Base-by-base conservation (phyloP, 2,888 invertebrate genomes). In the Tetheella fluctuosa region DNA sequence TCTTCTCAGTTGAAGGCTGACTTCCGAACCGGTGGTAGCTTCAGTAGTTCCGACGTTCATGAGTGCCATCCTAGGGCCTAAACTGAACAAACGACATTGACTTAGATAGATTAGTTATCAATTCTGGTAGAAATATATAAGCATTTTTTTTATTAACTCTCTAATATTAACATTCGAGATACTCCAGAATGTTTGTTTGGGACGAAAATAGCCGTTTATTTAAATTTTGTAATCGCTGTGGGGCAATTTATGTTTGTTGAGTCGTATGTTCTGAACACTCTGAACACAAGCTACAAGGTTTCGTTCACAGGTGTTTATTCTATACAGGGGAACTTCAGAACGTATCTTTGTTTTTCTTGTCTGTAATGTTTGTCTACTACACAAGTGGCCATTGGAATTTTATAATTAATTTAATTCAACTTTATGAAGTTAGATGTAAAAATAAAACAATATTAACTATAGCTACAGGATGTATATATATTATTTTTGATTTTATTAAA, bases 321-420 rank as follows among this genome's bases (percentile, higher is more conserved):
- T 20, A 10, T 10, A 48, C 17, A 20, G 48, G 48, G 10, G 23
- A n/a, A 58, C 30, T 34, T 34, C 39, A 7, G 39, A 39, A 39
- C 39, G 6, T 52, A 52, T 52, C 30, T 58, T 52, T 52, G 52
- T 34, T 52, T 58, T 42, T 42, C 42, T 42, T 42, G 17, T 7
- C n/a, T 17, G 42, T 15, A 17, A n/a, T 17, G 17, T 42, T n/a
- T 42, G 17, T 17, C 42, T 42, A 17, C 17, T 42, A 17, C 17
- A 42, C 15, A 17, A 17, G n/a, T 17, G 10, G n/a, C 10, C 3
- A 15, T 15, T 37, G 37, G 37, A 0, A 15, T 37, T 37, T 15
- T 37, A 10, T 34, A 34, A 10, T 34, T 12, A 1, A n/a, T n/a
- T n/a, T n/a, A n/a, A n/a, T 34, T 8, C 10, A 34, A 8, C 5